Conservation (phyloP, 2,888 invertebrate species). For the Patella ulyssiponensis region DNA sequence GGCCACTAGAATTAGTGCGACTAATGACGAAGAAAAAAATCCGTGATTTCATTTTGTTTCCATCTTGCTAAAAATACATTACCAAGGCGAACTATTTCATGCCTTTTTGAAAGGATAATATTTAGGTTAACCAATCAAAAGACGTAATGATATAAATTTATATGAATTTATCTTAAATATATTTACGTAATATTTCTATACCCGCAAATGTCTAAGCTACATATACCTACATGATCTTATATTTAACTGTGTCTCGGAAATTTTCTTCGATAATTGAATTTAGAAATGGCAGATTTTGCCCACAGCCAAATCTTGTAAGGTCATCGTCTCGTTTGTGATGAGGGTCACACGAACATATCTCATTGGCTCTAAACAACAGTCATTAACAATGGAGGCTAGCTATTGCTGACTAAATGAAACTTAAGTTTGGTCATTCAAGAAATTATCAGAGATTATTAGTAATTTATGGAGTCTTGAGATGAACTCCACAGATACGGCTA, state of each 20-base stretch:
- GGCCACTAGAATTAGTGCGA: slow-evolving; percentile 24
- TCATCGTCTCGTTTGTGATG: not conserved
- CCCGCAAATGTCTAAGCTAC: too few species aligned
- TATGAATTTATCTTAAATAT: too few species aligned
- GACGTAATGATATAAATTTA: too few species aligned
- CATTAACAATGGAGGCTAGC: slow-evolving; percentile 1
- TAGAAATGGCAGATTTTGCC: not conserved
- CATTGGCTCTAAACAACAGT: slow-evolving; percentile 8
- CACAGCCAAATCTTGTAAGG: slow-evolving; percentile 2
- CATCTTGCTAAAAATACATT: slow-evolving; percentile 9
- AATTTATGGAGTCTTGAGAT: not conserved
- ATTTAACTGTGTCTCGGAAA: too few species aligned
- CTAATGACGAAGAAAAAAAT: slow-evolving; percentile 25
- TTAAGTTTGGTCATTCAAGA: slow-evolving; percentile 1
- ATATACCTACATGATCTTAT: too few species aligned
- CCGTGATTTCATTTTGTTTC: slow-evolving; percentile 22
- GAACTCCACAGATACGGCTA: too few species aligned
- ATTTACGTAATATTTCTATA: too few species aligned
- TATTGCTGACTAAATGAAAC: slow-evolving; percentile 6
- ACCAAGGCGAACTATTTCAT: not conserved
- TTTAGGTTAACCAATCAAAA: too few species aligned
- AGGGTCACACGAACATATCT: not conserved
- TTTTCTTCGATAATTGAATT: too few species aligned
- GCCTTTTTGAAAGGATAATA: too few species aligned
- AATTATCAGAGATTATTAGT: not conserved